Evolutionary conservation across 2,888 invertebrate species (phyloP), one percentile per base, ranked within the genome.

Genomic region (Tenthredo mesomela): DNA sequence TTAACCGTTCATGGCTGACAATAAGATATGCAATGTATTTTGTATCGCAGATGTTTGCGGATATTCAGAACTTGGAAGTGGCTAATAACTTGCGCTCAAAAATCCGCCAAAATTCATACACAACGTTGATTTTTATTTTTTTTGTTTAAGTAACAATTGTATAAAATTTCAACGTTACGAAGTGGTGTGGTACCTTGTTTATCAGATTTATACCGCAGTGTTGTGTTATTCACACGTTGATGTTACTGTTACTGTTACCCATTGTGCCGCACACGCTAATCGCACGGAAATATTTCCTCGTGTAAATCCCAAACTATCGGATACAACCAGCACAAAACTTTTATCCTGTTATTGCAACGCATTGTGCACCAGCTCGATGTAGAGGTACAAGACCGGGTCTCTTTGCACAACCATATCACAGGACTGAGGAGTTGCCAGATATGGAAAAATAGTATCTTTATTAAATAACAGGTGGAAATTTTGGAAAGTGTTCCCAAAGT

Each of bases 211-310:
- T 73, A 67, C 29, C 29, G 29, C 67, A 15, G 21, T 21, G 73
- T 43, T 73, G 43, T 21, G 73, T 73, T 73, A 25, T 73, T 73
- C 73, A 73, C 73, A 43, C 40, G 40, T 43, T 29, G 73, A 73
- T 73, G 25, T 73, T 73, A 58, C 58, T 37, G n/a, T 21, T 18
- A 70, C 37, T 33, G 54, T 54, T 54, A n/a, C 33, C 78, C 78
- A 61, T 58, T 78, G 78, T 78, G 18, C 58, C n/a, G n/a, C n/a
- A 6, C 25, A 77, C 40, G 54, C 78, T 61, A 80, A 58, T 80
- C 61, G 78, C 12, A 61, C 58, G 37, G 61, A 58, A 80, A 25
- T 80, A 61, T 58, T 80, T 61, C 37, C 80, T 37, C 29, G 40
- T 40, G 33, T 80, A 40, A 40, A 61, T 61, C 37, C 61, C 40